A percentile compares a stretch with the other conserved stretches of the same genome.
Evolutionary conservation across 2,113 vertebrate genomes (phyloP).

Genomic region (Numida meleagris): DNA sequence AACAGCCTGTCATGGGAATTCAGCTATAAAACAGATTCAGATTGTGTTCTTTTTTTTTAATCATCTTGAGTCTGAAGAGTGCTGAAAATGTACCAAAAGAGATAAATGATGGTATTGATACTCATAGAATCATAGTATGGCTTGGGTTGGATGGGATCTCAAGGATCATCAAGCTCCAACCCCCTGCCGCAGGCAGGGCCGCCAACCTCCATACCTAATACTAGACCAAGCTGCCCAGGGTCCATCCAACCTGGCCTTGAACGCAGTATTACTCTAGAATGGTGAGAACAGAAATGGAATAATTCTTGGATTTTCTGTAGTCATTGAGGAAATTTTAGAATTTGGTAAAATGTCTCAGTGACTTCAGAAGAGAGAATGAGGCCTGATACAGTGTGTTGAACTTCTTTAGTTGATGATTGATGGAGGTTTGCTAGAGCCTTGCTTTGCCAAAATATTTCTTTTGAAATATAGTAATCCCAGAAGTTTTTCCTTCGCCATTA

Average conservation of each 20-base stretch:
- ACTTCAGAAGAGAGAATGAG: background rate
- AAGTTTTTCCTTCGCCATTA: rapidly evolving
- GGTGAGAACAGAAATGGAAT: background rate
- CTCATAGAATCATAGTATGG: too few relatives aligned
- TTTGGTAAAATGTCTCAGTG: background rate
- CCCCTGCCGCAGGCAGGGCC: too few relatives aligned
- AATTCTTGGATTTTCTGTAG: background rate
- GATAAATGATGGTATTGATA: background rate
- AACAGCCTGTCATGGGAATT: background rate
- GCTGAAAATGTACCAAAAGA: background rate
- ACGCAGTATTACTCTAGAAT: background rate
- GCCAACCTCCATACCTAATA: too few relatives aligned
- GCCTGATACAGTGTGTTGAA: background rate
- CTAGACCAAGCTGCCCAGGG: too few relatives aligned
- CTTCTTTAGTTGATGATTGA: background rate
- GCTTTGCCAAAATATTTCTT: background rate
- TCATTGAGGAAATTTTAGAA: background rate
- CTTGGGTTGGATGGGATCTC: too few relatives aligned
- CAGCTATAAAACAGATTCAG: background rate
- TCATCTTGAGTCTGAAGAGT: background rate
- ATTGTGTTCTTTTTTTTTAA: background rate
- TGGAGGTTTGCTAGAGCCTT: background rate
- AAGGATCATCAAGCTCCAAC: too few relatives aligned
- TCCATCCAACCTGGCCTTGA: too few relatives aligned
- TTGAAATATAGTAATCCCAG: background rate